These are phyloP conservation scores for Athalia cordata DNA, from an alignment of 2,888 invertebrate species.

Conservation along the genomic window DNA sequence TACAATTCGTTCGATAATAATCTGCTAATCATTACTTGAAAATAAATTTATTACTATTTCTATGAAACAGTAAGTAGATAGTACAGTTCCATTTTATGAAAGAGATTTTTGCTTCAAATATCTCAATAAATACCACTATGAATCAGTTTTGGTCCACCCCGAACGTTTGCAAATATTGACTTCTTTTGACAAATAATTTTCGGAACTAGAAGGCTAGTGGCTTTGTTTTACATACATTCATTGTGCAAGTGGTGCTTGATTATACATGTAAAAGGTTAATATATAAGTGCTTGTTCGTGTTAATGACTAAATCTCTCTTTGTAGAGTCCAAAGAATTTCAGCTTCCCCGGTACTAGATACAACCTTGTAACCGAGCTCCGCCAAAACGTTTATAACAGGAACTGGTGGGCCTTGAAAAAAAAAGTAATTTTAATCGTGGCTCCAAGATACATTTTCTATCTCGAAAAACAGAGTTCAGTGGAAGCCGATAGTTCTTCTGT, in stretches of 20 bases:
- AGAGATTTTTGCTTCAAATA: constrained; percentile 8
- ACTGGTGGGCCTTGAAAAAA: constrained; percentile 77
- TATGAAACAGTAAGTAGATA: constrained; percentile 6
- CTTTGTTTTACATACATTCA: constrained; percentile 12
- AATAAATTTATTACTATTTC: constrained; percentile 12
- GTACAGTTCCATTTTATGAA: background rate
- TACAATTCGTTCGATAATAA: constrained; percentile 24
- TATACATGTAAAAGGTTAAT: constrained; percentile 11
- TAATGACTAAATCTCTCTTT: constrained; percentile 80
- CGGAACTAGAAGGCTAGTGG: constrained; percentile 21
- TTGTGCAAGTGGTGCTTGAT: constrained; percentile 33
- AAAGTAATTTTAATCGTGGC: background rate
- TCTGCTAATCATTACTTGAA: constrained; percentile 36
- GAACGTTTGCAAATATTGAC: background rate
- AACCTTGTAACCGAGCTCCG: constrained; percentile 86
- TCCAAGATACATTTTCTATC: background rate
- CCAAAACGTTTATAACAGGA: constrained; percentile 83
- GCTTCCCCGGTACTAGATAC: constrained; percentile 86
- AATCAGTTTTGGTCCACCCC: constrained; percentile 35
- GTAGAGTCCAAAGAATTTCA: constrained; percentile 89
- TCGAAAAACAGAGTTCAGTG: background rate
- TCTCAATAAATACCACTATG: constrained; percentile 39
- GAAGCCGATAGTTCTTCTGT: no score
- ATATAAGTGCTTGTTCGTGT: constrained; percentile 1
- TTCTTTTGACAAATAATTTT: constrained; percentile 2